A percentile compares a stretch with the other conserved stretches of the same genome.
These are phyloP conservation scores for Xestia rhomboidea DNA, from an alignment of 2,888 invertebrate genomes.

Conservation along the genomic window DNA sequence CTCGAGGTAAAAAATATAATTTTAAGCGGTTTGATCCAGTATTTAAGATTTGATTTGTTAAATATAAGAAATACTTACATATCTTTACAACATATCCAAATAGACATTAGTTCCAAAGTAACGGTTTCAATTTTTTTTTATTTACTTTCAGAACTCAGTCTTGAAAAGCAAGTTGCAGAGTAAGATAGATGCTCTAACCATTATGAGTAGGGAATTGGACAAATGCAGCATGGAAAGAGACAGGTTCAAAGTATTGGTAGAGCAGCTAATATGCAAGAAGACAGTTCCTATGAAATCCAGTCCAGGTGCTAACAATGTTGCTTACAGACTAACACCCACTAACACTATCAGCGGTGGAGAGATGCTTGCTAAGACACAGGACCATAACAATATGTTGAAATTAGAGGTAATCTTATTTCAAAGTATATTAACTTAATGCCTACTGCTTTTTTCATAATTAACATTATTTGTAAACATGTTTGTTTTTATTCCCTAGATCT, in stretches of 20 bases:
- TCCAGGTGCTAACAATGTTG: constrained; percentile 73
- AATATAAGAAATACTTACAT: background rate
- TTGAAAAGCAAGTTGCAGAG: constrained; percentile 94
- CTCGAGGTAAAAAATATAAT: constrained; percentile 80
- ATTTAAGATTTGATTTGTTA: background rate
- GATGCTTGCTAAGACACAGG: constrained; percentile 90
- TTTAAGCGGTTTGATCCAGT: background rate
- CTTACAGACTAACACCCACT: constrained; percentile 80
- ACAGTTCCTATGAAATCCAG: constrained; percentile 66
- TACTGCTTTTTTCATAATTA: background rate
- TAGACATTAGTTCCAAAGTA: background rate
- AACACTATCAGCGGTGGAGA: constrained; percentile 90
- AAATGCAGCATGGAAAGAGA: constrained; percentile 95
- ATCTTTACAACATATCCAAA: background rate
- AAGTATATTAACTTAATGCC: background rate
- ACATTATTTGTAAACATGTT: background rate
- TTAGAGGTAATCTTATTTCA: constrained; percentile 80
- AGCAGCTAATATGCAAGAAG: constrained; percentile 92
- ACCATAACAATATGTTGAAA: constrained; percentile 90
- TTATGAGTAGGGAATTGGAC: constrained; percentile 94
- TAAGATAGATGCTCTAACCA: constrained; percentile 95
- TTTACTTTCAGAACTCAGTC: constrained; percentile 89
- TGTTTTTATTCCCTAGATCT: background rate
- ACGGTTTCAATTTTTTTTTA: background rate
- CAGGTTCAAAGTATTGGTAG: constrained; percentile 94